Conservation (phyloP, 2,888 invertebrate species). For the Anagyrus pseudococci region DNA sequence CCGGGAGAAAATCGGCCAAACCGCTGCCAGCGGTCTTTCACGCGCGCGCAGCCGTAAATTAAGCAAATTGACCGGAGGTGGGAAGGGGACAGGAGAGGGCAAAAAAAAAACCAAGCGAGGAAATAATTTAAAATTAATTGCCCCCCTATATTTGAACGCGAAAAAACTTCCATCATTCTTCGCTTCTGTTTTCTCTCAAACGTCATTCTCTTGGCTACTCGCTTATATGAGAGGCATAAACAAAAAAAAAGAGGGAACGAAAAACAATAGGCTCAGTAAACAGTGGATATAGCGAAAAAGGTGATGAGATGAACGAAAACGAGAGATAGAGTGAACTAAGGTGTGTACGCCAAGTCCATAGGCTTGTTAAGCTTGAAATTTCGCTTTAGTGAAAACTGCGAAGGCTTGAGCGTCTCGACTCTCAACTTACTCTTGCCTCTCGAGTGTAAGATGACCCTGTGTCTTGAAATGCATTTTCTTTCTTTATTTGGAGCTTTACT, state of each 20-base stretch:
- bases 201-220: conserved; percentile 7
- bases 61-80: conserved; percentile 23
- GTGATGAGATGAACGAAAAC: background rate
- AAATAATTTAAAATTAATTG: conserved; percentile 33
- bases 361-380: conserved; percentile 16
- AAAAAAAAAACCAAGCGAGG: conserved; percentile 24
- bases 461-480: background rate
- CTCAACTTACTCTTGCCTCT: background rate
- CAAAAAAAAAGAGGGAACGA: conserved; percentile 13
- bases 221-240: conserved; percentile 3
- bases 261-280: background rate
- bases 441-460: background rate
- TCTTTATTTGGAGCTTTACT: too few relatives aligned
- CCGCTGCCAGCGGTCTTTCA: too few relatives aligned
- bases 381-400: conserved; percentile 8
- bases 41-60: too few relatives aligned
- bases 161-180: too few relatives aligned
- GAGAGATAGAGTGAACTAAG: background rate
- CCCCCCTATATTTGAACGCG: conserved; percentile 5
- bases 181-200: too few relatives aligned
- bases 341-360: background rate
- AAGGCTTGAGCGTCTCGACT: background rate
- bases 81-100: too few relatives aligned
- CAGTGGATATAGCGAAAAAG: background rate
- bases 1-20: too few relatives aligned